A percentile compares a stretch with the other conserved stretches of the same genome.
These are phyloP conservation scores for Rhizoglyphus robini DNA, from an alignment of 1,140 invertebrate species.

Conservation along the genomic window DNA sequence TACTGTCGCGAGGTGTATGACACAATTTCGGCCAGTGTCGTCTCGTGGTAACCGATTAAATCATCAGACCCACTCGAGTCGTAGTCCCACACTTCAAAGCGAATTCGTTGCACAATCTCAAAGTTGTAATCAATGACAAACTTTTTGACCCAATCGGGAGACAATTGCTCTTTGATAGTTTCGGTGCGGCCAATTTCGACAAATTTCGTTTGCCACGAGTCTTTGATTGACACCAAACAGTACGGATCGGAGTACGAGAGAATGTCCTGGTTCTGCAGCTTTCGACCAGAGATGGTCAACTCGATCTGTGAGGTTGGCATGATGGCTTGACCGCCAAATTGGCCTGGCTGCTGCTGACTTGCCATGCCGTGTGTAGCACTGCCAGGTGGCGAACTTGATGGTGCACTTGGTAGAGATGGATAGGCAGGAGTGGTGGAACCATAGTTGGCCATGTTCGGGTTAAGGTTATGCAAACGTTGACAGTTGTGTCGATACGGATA, in stretches of 20 bases:
- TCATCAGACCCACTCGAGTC: constrained; percentile 35
- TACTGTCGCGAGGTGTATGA: constrained; percentile 30
- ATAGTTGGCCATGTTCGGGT: too few relatives aligned
- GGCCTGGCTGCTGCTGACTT: too few relatives aligned
- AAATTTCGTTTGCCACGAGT: constrained; percentile 13
- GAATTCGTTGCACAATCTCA: constrained; percentile 36
- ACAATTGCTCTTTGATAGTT: constrained; percentile 40
- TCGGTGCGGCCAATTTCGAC: constrained; percentile 40
- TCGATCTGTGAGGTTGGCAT: constrained; percentile 21
- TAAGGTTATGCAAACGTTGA: too few relatives aligned
- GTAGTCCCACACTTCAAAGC: constrained; percentile 31
- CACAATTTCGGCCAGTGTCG: constrained; percentile 42
- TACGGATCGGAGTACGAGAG: constrained; percentile 50
- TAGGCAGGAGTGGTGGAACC: too few relatives aligned
- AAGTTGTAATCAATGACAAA: constrained; percentile 42
- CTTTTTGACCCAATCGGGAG: constrained; percentile 42
- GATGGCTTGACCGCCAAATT: constrained; percentile 13
- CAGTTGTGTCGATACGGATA: too few relatives aligned
- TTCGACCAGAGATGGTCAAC: constrained; percentile 31
- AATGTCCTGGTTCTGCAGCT: constrained; percentile 44
- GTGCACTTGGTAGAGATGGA: too few relatives aligned
- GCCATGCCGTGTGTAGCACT: too few relatives aligned
- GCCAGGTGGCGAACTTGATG: too few relatives aligned
- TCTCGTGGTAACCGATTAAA: constrained; percentile 39
- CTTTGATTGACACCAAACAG: constrained; percentile 37